Evolutionary conservation across 2,888 invertebrate species (phyloP).

Genomic region (Cosmia trapezina): DNA sequence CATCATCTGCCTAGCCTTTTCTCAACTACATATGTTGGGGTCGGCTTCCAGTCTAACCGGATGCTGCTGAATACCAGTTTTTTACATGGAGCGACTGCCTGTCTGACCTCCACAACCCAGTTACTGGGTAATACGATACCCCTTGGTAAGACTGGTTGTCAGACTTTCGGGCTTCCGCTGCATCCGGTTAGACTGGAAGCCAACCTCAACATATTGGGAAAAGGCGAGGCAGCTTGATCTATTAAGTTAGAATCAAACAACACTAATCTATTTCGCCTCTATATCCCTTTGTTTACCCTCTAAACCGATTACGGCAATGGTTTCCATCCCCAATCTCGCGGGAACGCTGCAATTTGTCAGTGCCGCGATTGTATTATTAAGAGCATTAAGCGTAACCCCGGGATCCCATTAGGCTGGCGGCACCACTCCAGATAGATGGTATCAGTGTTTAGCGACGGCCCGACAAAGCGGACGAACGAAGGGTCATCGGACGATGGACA

Average conservation of each 20-base stretch:
- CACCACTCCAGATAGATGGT: conserved; percentile 66
- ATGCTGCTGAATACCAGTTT: too few relatives aligned
- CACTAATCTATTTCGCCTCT: background rate
- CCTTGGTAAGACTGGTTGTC: too few relatives aligned
- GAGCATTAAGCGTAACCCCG: conserved; percentile 62
- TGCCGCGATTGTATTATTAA: conserved; percentile 65
- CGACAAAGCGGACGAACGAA: conserved; percentile 73
- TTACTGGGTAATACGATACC: too few relatives aligned
- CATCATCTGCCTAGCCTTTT: too few relatives aligned
- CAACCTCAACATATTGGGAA: too few relatives aligned
- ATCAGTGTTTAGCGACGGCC: conserved; percentile 58
- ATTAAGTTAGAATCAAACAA: conserved; percentile 2
- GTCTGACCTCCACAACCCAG: too few relatives aligned
- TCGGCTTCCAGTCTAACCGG: too few relatives aligned
- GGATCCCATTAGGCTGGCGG: conserved; percentile 62
- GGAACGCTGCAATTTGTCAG: conserved; percentile 60
- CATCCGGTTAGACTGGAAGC: too few relatives aligned
- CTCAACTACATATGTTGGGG: too few relatives aligned
- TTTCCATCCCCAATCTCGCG: conserved; percentile 45
- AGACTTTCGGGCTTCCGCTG: too few relatives aligned
- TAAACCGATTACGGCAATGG: conserved; percentile 49
- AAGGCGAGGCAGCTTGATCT: background rate
- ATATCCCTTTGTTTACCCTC: conserved; percentile 32
- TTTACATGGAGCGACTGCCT: too few relatives aligned
- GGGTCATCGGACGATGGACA: conserved; percentile 75